Evolutionary conservation across 2,888 invertebrate genomes (phyloP).

Genomic region (Drosophila pegasa): DNA sequence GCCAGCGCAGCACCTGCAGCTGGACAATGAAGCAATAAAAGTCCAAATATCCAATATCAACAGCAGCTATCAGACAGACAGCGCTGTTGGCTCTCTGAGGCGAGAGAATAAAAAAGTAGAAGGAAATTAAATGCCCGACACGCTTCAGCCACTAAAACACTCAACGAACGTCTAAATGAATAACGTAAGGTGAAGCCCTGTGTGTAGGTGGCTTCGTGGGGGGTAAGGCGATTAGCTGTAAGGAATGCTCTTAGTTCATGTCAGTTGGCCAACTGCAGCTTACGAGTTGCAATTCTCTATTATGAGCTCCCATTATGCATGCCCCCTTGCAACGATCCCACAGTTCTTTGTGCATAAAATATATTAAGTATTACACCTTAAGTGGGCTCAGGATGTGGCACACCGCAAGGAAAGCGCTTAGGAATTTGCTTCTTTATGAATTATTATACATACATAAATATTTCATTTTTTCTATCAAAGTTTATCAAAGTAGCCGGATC

Average conservation of each 20-base stretch:
- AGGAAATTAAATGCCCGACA: constrained; percentile 17
- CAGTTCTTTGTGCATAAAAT: constrained; percentile 5
- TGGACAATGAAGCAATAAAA: constrained; percentile 28
- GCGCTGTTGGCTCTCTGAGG: constrained; percentile 13
- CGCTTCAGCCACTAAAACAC: constrained; percentile 23
- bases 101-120: background rate
- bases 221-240: constrained; percentile 20
- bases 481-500: background rate
- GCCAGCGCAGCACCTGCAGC: constrained; percentile 3
- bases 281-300: constrained; percentile 9
- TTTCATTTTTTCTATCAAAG: background rate
- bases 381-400: background rate
- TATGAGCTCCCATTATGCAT: constrained; percentile 8
- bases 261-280: constrained; percentile 12
- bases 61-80: constrained; percentile 13
- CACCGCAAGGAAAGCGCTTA: background rate
- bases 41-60: constrained; percentile 3
- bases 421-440: background rate
- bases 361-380: background rate
- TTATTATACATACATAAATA: background rate
- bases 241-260: constrained; percentile 22
- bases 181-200: constrained; percentile 15
- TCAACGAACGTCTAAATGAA: constrained; percentile 24
- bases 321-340: background rate
- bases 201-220: background rate